Evolutionary conservation across 2,113 vertebrate species (phyloP).

Genomic region (Garra rufa): DNA sequence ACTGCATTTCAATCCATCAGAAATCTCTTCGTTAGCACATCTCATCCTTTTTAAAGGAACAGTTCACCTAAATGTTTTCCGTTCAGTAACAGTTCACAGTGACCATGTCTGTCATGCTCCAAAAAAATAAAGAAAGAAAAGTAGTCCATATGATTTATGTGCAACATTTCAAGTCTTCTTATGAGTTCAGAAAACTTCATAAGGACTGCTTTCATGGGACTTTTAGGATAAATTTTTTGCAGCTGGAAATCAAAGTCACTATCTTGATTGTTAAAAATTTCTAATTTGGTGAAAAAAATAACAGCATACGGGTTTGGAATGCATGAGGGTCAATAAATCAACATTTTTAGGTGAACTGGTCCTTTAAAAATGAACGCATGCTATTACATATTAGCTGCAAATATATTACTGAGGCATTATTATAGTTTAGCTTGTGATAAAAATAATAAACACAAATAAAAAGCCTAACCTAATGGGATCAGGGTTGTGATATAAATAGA

Average conservation of each 20-base stretch:
- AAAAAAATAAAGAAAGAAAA: not conserved
- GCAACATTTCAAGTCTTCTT: not conserved
- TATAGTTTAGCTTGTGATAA: not conserved
- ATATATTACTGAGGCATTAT: conserved; percentile 14
- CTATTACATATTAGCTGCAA: not conserved
- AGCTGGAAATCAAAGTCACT: not conserved
- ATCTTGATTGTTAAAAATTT: not conserved
- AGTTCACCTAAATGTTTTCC: conserved; percentile 3
- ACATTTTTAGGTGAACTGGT: not conserved
- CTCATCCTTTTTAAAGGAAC: not conserved
- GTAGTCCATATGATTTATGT: not conserved
- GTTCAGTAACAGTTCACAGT: not conserved
- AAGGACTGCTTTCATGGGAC: not conserved
- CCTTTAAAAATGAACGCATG: not conserved
- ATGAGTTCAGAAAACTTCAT: not conserved
- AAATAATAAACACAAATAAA: conserved; percentile 10
- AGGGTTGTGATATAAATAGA: conserved; percentile 10
- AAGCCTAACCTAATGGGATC: not conserved
- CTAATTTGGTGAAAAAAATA: not conserved
- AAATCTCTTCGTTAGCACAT: not conserved
- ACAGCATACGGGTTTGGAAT: not conserved
- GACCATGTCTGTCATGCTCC: not conserved
- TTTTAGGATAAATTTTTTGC: not conserved
- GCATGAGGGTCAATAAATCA: not conserved
- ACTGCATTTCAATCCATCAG: conserved; percentile 17